Percentiles rank a stretch among this genome's conserved stretches.
These are phyloP conservation scores for Podarcis siculus DNA, from an alignment of 2,797 vertebrate genomes.

Conservation along the genomic window DNA sequence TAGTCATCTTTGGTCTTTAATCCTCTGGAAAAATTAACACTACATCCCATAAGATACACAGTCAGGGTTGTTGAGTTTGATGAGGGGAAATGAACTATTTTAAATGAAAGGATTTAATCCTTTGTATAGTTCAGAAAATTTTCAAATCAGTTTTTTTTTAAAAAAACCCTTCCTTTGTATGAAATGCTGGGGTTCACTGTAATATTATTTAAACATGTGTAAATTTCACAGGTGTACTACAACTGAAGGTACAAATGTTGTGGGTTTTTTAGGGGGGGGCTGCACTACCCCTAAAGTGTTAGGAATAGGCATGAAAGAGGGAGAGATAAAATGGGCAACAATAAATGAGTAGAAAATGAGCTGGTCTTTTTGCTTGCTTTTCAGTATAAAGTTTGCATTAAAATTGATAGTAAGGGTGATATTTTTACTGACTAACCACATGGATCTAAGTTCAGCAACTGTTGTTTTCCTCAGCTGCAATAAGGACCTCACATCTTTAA, in stretches of 20 bases:
- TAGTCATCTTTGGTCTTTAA: not conserved
- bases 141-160: constrained; percentile 7
- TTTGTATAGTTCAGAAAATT: not conserved
- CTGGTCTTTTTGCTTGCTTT: not conserved
- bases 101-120: not conserved
- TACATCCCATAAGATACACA: not conserved
- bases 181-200: not conserved
- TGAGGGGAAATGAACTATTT: not conserved
- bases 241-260: not conserved
- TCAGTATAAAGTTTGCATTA: not conserved
- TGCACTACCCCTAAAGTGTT: not conserved
- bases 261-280: not conserved
- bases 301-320: not conserved
- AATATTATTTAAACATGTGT: constrained; percentile 1
- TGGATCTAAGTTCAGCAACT: not conserved
- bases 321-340: not conserved
- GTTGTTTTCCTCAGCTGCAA: not conserved
- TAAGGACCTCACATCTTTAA: not conserved
- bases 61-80: not conserved
- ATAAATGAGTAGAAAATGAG: not conserved
- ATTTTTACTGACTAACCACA: not conserved
- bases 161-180: not conserved
- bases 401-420: not conserved
- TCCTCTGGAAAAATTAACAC: not conserved
- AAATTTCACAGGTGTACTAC: not conserved